These are phyloP conservation scores for Charanyca ferruginea DNA, from an alignment of 2,888 invertebrate genomes.

Conservation along the genomic window DNA sequence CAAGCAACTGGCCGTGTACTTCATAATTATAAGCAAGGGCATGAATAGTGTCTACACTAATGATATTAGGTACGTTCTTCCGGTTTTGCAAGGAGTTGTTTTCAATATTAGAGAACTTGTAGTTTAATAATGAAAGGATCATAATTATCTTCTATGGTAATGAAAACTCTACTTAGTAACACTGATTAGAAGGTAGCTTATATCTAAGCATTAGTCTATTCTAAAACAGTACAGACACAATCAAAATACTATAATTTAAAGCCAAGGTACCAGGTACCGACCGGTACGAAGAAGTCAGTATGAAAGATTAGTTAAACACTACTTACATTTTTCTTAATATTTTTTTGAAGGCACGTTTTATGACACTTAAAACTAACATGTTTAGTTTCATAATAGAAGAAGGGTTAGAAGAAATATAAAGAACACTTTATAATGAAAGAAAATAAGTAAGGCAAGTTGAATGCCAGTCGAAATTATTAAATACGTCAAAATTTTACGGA, in stretches of 20 bases:
- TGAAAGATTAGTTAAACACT: not conserved
- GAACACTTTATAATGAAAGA: slow-evolving; percentile 19
- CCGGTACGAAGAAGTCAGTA: too few species aligned
- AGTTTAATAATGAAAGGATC: not conserved
- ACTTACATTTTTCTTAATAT: slow-evolving; percentile 80
- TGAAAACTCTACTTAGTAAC: not conserved
- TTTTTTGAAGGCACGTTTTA: slow-evolving; percentile 77
- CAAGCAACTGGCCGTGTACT: slow-evolving; percentile 36
- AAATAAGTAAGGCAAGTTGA: slow-evolving; percentile 1
- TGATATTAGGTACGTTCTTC: slow-evolving; percentile 31
- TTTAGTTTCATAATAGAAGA: slow-evolving; percentile 2
- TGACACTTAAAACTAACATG: slow-evolving; percentile 44
- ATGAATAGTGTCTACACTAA: slow-evolving; percentile 26
- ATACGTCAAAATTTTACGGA: slow-evolving; percentile 2
- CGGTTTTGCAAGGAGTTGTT: slow-evolving; percentile 7
- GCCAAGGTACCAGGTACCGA: not conserved
- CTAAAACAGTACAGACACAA: not conserved
- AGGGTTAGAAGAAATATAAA: slow-evolving; percentile 38
- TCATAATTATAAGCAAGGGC: slow-evolving; percentile 41
- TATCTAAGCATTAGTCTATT: not conserved
- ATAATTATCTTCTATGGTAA: not conserved
- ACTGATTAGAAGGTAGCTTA: not conserved
- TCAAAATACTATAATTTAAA: not conserved
- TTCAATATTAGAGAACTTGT: not conserved
- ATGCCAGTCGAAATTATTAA: slow-evolving; percentile 24